Evolutionary conservation across 2,797 vertebrate species (phyloP).

Genomic region (Pagetopsis macropterus): DNA sequence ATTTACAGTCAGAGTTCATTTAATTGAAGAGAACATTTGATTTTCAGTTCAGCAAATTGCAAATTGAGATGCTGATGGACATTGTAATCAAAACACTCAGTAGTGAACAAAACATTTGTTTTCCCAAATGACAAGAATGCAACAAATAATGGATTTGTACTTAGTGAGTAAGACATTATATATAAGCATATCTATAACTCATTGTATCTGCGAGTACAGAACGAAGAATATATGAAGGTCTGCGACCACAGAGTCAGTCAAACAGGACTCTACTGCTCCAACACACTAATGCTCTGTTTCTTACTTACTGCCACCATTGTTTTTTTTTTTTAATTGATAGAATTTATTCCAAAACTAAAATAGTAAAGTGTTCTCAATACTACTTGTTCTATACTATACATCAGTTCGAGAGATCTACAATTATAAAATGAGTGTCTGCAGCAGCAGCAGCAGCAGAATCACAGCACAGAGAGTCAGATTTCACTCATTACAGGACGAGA

Average conservation of each 20-base stretch:
- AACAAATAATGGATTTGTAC: background rate
- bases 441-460: too few species aligned
- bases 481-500: background rate
- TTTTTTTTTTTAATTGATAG: too few species aligned
- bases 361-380: too few species aligned
- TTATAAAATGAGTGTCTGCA: too few species aligned
- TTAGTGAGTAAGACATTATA: background rate
- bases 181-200: background rate
- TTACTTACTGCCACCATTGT: too few species aligned
- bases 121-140: background rate
- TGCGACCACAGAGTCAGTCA: slow-evolving; percentile 14
- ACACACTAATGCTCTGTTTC: background rate
- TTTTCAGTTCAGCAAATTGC: slow-evolving; percentile 29
- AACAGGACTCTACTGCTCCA: background rate
- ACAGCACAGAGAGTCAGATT: background rate
- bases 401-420: too few species aligned
- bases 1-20: slow-evolving; percentile 34
- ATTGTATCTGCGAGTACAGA: background rate
- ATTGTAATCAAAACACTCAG: slow-evolving; percentile 11
- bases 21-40: slow-evolving; percentile 18
- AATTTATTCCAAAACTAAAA: too few species aligned
- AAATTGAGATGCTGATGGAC: slow-evolving; percentile 30
- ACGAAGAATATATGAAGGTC: background rate
- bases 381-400: too few species aligned
- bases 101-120: background rate